Percentiles rank a stretch among this genome's conserved stretches.
Evolutionary conservation across 1,140 invertebrate species (phyloP).

Genomic region (Diachasmimorpha longicaudata): DNA sequence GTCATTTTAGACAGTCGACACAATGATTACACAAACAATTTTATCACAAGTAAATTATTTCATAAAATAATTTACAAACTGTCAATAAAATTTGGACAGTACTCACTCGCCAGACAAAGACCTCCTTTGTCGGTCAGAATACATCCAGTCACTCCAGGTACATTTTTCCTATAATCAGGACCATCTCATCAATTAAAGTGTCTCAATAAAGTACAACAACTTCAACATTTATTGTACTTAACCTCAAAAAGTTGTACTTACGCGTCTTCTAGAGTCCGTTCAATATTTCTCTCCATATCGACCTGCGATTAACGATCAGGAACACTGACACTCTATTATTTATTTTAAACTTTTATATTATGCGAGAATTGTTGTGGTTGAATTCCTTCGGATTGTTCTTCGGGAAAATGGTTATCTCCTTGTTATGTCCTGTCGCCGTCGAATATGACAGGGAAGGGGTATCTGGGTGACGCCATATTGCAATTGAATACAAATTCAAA

Average conservation of each 20-base stretch:
- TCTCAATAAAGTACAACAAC: background rate
- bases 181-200: background rate
- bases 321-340: no score
- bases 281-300: conserved; percentile 54
- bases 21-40: no score
- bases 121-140: conserved; percentile 56
- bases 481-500: no score
- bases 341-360: no score
- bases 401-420: no score
- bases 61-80: background rate
- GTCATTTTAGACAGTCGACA: no score
- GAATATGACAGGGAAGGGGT: no score
- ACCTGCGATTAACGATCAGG: background rate
- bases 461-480: no score
- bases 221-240: background rate
- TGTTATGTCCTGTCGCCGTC: no score
- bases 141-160: conserved; percentile 50
- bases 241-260: conserved; percentile 41
- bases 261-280: conserved; percentile 56
- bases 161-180: conserved; percentile 38
- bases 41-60: background rate
- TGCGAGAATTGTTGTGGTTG: no score
- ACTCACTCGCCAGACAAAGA: conserved; percentile 57
- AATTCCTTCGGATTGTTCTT: no score
- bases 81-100: background rate